These are phyloP conservation scores for Rutilus rutilus DNA, from an alignment of 2,113 vertebrate species.

Conservation along the genomic window DNA sequence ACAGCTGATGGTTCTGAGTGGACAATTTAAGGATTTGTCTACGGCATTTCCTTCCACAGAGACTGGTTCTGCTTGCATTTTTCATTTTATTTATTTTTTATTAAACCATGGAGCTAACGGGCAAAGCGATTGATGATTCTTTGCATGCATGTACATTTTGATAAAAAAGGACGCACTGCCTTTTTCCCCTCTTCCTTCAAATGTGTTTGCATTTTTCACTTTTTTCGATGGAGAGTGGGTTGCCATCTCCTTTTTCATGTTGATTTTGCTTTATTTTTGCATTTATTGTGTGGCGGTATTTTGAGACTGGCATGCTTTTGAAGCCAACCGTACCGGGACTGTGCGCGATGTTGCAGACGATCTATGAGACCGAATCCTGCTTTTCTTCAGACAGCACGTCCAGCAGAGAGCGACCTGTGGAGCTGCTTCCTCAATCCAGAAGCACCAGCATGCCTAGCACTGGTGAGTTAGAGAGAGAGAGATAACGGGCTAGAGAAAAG, in stretches of 20 bases:
- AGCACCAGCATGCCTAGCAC: slow-evolving; percentile 73
- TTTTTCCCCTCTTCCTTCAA: background rate
- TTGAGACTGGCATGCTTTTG: slow-evolving; percentile 79
- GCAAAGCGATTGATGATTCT: background rate
- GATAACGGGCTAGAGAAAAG: background rate
- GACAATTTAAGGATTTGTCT: slow-evolving; percentile 24
- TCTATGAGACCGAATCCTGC: slow-evolving; percentile 84
- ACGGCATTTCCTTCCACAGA: background rate
- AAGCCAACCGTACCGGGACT: slow-evolving; percentile 78
- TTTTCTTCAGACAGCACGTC: slow-evolving; percentile 82
- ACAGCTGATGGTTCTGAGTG: background rate
- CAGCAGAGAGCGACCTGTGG: slow-evolving; percentile 77
- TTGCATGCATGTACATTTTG: background rate
- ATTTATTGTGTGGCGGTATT: background rate
- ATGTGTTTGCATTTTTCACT: background rate
- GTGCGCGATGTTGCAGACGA: slow-evolving; percentile 83
- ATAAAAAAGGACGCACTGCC: background rate
- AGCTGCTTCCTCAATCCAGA: slow-evolving; percentile 74
- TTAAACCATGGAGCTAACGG: slow-evolving; percentile 28
- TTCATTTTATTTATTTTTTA: background rate
- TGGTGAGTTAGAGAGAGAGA: slow-evolving; percentile 72
- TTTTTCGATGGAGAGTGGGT: background rate
- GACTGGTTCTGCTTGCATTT: background rate
- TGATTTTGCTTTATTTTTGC: background rate
- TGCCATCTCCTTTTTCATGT: slow-evolving; percentile 22